Conservation (phyloP, 1,140 invertebrate species). For the Scaptomyza pallida region DNA sequence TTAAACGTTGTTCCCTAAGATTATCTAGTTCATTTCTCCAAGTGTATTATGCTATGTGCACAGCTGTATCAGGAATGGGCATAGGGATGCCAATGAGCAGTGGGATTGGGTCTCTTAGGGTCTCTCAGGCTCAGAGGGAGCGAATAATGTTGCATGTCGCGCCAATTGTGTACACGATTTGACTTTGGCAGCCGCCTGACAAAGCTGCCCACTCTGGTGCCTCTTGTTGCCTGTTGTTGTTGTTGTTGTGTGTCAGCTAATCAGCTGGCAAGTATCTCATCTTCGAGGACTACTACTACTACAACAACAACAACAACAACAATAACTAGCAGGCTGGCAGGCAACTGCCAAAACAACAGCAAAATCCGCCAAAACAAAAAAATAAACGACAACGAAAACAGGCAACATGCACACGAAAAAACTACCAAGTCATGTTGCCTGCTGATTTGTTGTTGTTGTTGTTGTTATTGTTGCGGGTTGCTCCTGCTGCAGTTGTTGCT, state of each 20-base stretch:
- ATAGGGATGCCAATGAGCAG: constrained; percentile 8
- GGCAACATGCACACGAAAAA: constrained; percentile 79
- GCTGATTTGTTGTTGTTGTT: constrained; percentile 42
- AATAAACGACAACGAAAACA: constrained; percentile 45
- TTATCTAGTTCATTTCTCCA: not conserved
- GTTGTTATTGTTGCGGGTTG: constrained; percentile 10
- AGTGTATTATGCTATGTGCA: not conserved
- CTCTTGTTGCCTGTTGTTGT: constrained; percentile 44
- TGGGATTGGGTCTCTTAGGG: constrained; percentile 38
- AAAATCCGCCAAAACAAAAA: constrained; percentile 35
- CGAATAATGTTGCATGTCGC: constrained; percentile 82
- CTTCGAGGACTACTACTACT: constrained; percentile 76
- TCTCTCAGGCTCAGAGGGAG: not conserved
- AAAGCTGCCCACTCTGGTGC: constrained; percentile 73
- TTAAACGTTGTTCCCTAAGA: too few relatives aligned
- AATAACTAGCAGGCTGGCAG: too few relatives aligned
- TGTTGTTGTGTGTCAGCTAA: constrained; percentile 76
- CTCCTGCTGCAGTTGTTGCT: constrained; percentile 52
- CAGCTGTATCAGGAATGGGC: constrained; percentile 28
- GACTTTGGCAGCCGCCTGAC: constrained; percentile 81
- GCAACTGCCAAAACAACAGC: constrained; percentile 79
- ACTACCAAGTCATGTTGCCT: constrained; percentile 79
- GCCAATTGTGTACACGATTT: constrained; percentile 83
- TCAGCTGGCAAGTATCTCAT: constrained; percentile 83
- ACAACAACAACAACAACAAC: constrained; percentile 52